Evolutionary conservation across 2,797 vertebrate genomes (phyloP).

Genomic region (Sebastolobus altivelis): DNA sequence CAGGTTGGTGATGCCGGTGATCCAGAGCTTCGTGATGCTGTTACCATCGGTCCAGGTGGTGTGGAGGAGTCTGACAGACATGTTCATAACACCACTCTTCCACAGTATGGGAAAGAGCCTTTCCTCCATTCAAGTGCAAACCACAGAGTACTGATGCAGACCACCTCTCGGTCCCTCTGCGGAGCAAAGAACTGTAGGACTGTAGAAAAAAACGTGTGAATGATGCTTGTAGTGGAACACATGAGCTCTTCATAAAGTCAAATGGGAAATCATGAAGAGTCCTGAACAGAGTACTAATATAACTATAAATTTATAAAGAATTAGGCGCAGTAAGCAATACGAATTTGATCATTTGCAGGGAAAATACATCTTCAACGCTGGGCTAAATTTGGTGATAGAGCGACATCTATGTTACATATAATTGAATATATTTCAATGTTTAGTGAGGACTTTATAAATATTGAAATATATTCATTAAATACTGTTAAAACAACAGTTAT

Average conservation of each 20-base stretch:
- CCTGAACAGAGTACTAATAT: background rate
- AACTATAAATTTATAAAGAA: background rate
- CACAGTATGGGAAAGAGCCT: slow-evolving; percentile 87
- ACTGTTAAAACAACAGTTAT: background rate
- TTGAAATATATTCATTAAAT: background rate
- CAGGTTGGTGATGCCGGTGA: slow-evolving; percentile 92
- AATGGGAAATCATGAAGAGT: background rate
- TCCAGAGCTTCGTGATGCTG: slow-evolving; percentile 89
- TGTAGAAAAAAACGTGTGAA: background rate
- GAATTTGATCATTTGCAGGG: background rate
- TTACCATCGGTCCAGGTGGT: slow-evolving; percentile 88
- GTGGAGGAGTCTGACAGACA: slow-evolving; percentile 90
- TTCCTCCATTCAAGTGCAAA: slow-evolving; percentile 84
- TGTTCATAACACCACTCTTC: slow-evolving; percentile 86
- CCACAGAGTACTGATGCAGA: slow-evolving; percentile 80
- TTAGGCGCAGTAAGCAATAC: accelerated
- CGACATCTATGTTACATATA: background rate
- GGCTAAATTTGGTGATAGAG: background rate
- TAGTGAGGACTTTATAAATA: background rate
- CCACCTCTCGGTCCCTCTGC: background rate
- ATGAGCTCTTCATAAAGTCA: slow-evolving; percentile 40
- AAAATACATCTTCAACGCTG: background rate
- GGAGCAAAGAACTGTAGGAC: background rate
- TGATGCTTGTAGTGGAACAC: background rate
- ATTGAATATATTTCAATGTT: background rate